A percentile compares a stretch with the other conserved stretches of the same genome.
Evolutionary conservation across 2,113 vertebrate species (phyloP).

Genomic region (Nycticryphes semicollaris): DNA sequence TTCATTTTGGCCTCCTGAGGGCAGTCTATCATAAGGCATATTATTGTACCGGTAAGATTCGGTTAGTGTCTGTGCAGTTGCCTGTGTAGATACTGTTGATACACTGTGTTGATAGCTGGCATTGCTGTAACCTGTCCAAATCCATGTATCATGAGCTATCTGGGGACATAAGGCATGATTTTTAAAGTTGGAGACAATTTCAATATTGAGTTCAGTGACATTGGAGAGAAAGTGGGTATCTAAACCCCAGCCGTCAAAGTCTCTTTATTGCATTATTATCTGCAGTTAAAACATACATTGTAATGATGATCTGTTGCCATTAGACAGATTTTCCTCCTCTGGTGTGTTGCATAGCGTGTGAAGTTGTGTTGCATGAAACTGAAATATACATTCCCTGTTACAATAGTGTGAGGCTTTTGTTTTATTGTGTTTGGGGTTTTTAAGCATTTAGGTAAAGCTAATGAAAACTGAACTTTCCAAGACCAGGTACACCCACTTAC

Average conservation of each 20-base stretch:
- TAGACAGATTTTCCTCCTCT: neutral
- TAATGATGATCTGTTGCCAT: neutral
- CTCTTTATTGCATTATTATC: neutral
- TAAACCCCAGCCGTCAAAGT: neutral
- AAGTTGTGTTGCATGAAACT: neutral
- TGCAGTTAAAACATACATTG: neutral
- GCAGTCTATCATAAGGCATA: constrained; percentile 47
- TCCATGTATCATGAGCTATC: neutral
- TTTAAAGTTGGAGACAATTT: neutral
- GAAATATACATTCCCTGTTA: neutral
- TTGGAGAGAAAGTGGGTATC: neutral
- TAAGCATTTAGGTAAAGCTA: neutral
- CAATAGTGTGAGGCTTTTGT: neutral
- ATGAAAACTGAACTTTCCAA: neutral
- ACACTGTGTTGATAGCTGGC: neutral
- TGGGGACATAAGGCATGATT: neutral
- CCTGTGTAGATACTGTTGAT: neutral
- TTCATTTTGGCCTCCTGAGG: constrained; percentile 41
- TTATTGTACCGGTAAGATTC: neutral
- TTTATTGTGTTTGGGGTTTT: neutral
- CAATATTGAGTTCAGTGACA: neutral
- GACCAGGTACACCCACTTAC: neutral
- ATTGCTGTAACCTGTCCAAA: neutral
- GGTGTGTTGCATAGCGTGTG: neutral
- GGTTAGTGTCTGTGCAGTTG: neutral